phyloP scores from a whole-genome alignment of 37 sponge, comb jelly and placozoan species.

The Crambe crambe region DNA sequence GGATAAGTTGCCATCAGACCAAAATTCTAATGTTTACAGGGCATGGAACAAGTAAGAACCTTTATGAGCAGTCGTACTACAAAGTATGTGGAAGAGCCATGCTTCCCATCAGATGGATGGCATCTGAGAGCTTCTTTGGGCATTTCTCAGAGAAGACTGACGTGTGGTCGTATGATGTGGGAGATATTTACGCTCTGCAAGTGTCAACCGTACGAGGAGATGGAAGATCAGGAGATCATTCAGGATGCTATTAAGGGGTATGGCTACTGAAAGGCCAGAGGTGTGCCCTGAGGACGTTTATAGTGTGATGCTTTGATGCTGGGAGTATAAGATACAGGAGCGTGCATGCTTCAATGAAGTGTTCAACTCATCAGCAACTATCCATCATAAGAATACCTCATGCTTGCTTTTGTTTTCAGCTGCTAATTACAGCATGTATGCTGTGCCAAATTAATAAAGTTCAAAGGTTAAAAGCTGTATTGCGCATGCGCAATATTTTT shows the following conservation, averaged over 20 bases:
- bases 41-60: constrained; percentile 60
- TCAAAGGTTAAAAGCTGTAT: too few species aligned
- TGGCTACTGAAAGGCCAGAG: constrained; percentile 10
- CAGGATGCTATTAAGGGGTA: constrained; percentile 43
- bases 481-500: too few species aligned
- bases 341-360: constrained; percentile 49
- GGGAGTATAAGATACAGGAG: constrained; percentile 22
- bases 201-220: constrained; percentile 39
- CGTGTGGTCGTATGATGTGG: constrained; percentile 68
- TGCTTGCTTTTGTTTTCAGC: too few species aligned
- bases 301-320: constrained; percentile 49
- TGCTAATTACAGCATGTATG: too few species aligned
- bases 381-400: too few species aligned
- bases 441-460: too few species aligned
- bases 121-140: constrained; percentile 70
- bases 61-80: constrained; percentile 62
- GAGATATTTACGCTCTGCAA: constrained; percentile 56
- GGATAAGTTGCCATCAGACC: too few species aligned
- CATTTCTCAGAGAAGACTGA: constrained; percentile 65
- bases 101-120: constrained; percentile 73
- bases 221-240: constrained; percentile 57
- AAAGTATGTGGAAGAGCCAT: constrained; percentile 39
- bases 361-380: too few species aligned
- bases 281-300: constrained; percentile 48
- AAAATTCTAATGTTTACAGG: too few species aligned